These are phyloP conservation scores for Muschampia plurimacula DNA, from an alignment of 2,888 invertebrate species.

Conservation along the genomic window DNA sequence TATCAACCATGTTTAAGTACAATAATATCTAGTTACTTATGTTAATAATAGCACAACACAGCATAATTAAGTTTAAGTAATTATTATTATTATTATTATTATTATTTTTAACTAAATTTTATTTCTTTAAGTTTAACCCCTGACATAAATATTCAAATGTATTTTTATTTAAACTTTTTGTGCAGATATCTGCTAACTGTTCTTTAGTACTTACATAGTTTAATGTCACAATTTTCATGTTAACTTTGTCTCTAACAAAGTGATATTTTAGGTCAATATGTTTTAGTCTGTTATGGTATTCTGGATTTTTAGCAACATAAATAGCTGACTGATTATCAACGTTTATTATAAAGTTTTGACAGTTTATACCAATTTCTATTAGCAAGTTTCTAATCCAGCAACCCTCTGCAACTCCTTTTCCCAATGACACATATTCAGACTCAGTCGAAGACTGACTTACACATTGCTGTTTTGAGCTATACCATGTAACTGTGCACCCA, in stretches of 20 bases:
- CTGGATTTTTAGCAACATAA: neutral
- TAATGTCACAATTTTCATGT: neutral
- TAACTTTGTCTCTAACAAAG: neutral
- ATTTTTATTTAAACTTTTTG: neutral
- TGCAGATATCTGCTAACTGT: neutral
- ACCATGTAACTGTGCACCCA: slow-evolving; percentile 37
- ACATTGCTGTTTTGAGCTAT: slow-evolving; percentile 39
- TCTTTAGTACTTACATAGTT: neutral
- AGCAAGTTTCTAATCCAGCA: slow-evolving; percentile 31
- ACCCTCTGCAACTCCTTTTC: slow-evolving; percentile 27
- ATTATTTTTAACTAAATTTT: no score
- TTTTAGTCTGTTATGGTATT: neutral
- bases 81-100: no score
- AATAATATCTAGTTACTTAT: no score
- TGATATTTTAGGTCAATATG: neutral
- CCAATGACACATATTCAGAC: slow-evolving; percentile 14
- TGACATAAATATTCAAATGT: neutral
- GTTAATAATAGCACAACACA: no score
- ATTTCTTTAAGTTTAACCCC: no score
- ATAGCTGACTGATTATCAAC: neutral
- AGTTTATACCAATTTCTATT: neutral
- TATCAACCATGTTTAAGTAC: no score
- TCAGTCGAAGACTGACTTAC: slow-evolving; percentile 41
- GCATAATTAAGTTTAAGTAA: neutral
- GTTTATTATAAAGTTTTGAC: neutral